phyloP scores from a whole-genome alignment of 1,140 invertebrate species.

The Drosophila sucinea region DNA sequence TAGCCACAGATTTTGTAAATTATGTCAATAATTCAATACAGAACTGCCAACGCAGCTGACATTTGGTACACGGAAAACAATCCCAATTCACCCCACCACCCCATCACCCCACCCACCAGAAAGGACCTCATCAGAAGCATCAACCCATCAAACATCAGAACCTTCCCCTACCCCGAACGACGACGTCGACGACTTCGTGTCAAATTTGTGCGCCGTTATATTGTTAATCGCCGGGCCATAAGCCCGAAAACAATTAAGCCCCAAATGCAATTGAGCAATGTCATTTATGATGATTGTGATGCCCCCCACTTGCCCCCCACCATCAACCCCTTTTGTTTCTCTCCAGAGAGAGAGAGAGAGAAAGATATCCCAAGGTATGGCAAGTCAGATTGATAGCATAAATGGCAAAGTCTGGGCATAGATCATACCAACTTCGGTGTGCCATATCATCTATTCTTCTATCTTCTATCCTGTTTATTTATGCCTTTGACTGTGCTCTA shows the following conservation, averaged over 20 bases:
- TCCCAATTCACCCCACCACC: background rate
- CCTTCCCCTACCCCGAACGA: too few relatives aligned
- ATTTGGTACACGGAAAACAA: slow-evolving; percentile 52
- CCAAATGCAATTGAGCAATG: slow-evolving; percentile 80
- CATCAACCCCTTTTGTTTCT: slow-evolving; percentile 17
- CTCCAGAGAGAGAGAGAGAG: slow-evolving; percentile 23
- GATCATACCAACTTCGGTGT: slow-evolving; percentile 47
- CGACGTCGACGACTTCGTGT: slow-evolving; percentile 50
- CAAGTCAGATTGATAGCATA: background rate
- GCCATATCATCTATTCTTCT: slow-evolving; percentile 2
- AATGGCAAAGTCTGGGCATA: slow-evolving; percentile 8
- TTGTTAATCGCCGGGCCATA: slow-evolving; percentile 75
- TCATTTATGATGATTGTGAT: slow-evolving; percentile 73
- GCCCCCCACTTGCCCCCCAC: slow-evolving; percentile 44
- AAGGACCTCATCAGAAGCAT: slow-evolving; percentile 27
- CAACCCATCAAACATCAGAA: slow-evolving; percentile 48
- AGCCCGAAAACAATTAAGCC: slow-evolving; percentile 79
- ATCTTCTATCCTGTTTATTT: slow-evolving; percentile 56
- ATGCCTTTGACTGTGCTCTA: slow-evolving; percentile 35
- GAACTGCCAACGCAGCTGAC: slow-evolving; percentile 72
- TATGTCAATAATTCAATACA: slow-evolving; percentile 82
- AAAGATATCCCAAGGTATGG: slow-evolving; percentile 7
- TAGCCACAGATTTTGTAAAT: slow-evolving; percentile 82
- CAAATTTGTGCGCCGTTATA: slow-evolving; percentile 69
- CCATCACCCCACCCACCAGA: background rate